Conservation (phyloP, 2,797 vertebrate genomes). For the Heteromormyrus szaboi region DNA sequence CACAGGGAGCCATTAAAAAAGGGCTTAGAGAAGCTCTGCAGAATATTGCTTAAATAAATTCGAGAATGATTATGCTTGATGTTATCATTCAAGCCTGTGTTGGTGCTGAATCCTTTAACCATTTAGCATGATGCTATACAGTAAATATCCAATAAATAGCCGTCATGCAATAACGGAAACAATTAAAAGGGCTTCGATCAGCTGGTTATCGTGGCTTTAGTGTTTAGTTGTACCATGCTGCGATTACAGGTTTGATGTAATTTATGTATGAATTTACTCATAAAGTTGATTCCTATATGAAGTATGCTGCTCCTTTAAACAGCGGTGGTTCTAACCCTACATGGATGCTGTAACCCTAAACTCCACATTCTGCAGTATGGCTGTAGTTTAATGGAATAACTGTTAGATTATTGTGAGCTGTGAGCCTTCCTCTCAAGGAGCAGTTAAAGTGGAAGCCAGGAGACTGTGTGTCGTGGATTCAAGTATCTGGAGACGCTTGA, state of each 20-base stretch:
- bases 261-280: not conserved
- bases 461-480: not conserved
- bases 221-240: not conserved
- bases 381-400: not conserved
- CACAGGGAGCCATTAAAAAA: not conserved
- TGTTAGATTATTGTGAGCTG: not conserved
- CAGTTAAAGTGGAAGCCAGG: not conserved
- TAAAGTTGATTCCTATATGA: not conserved
- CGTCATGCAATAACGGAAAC: not conserved
- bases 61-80: not conserved
- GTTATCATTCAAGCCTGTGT: not conserved
- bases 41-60: not conserved
- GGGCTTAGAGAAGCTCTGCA: not conserved
- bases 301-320: not conserved
- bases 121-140: not conserved
- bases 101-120: not conserved
- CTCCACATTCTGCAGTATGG: not conserved
- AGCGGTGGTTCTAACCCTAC: not conserved
- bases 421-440: not conserved
- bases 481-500: not conserved
- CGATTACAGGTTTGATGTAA: not conserved
- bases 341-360: not conserved
- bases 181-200: not conserved
- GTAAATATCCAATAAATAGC: not conserved
- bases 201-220: not conserved